Percentiles rank a stretch among this genome's conserved stretches.
Conservation (phyloP, 1,140 invertebrate species). For the Lasioglossum baleicum region DNA sequence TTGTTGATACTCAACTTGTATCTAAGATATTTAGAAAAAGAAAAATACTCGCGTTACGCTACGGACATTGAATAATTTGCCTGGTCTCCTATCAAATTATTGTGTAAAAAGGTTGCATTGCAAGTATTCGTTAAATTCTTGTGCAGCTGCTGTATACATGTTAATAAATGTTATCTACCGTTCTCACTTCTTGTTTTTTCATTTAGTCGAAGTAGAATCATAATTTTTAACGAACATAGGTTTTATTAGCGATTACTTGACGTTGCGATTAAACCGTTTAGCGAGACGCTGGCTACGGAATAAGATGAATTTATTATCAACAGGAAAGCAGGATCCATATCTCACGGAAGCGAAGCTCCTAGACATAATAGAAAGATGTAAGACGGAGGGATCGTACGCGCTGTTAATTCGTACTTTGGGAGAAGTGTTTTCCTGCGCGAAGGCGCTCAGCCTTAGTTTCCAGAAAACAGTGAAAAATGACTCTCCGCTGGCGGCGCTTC, state of each 20-base stretch:
- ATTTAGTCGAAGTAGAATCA: constrained; percentile 16
- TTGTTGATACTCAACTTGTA: constrained; percentile 67
- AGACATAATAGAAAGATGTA: constrained; percentile 84
- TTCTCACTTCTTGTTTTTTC: constrained; percentile 33
- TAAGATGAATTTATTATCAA: constrained; percentile 34
- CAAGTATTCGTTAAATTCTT: constrained; percentile 28
- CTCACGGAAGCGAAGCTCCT: constrained; percentile 85
- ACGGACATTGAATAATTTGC: background rate
- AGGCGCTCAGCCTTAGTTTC: constrained; percentile 87
- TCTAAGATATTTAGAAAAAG: constrained; percentile 59
- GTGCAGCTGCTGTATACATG: constrained; percentile 35
- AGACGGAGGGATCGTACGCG: constrained; percentile 83
- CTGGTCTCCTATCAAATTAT: background rate
- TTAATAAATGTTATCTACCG: constrained; percentile 40
- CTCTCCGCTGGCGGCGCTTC: constrained; percentile 77
- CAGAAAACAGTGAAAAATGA: constrained; percentile 77
- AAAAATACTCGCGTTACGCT: constrained; percentile 13
- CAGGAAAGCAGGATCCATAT: constrained; percentile 80
- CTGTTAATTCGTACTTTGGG: constrained; percentile 85
- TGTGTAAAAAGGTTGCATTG: constrained; percentile 2
- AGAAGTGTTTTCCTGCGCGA: constrained; percentile 86
- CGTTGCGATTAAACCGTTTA: background rate
- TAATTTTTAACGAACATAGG: background rate
- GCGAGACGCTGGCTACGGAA: background rate
- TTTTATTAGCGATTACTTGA: background rate